Evolutionary conservation across 1,140 invertebrate species (phyloP), one percentile per base, ranked within the genome.

Genomic region (Listronotus bonariensis): DNA sequence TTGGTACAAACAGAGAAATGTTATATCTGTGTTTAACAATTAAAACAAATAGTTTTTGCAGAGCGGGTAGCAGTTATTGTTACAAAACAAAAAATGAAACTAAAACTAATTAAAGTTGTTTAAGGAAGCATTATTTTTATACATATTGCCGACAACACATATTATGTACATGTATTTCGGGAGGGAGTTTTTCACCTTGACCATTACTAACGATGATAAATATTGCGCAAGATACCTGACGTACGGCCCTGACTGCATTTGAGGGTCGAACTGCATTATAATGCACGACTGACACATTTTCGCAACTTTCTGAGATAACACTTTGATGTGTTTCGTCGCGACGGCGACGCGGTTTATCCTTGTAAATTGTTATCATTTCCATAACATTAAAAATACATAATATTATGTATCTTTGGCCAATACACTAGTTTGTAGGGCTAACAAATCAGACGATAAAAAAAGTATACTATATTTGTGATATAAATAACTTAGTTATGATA

Each of bases 151-250:
- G 20, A 3, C 12, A 26, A 32, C 40, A 41, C n/a, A 14, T 51
- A 55, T n/a, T 58, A 59, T 69, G 56, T 53, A 66, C 57, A 41
- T 42, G 59, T 58, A 61, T 60, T 65, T 73, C 58, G 58, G 59
- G 67, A 46, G 66, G 66, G 66, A 65, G 61, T 43, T 67, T 62
- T 54, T 73, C 53, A 60, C 72, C 72, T 74, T 74, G 72, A 74
- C 72, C 69, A 74, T 74, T 68, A 69, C 63, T 55, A 56, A 46
- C 18, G 38, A 65, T 70, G 51, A 61, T 58, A 40, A 64, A 26
- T 57, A 54, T 57, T 58, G 58, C 62, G 68, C 66, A 65, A 64
- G 63, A 67, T 53, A 41, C 55, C 36, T 53, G 46, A 55, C 56
- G 59, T 69, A 69, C 68, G 68, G 66, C 68, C 71, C 69, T 65